Conservation (phyloP, 1,140 invertebrate genomes). For the Atta texana region DNA sequence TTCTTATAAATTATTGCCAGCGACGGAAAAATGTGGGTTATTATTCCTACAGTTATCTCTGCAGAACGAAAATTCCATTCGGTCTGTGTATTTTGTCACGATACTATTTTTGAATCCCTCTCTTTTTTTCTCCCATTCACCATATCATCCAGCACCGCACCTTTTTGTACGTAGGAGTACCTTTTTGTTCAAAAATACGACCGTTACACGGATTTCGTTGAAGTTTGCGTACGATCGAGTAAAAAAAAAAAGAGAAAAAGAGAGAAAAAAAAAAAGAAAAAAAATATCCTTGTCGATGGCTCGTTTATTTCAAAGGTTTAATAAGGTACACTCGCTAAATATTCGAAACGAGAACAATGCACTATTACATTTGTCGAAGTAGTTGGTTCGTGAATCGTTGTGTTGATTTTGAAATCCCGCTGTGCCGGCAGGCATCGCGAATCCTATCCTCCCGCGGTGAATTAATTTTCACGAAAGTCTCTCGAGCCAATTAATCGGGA, state of each 20-base stretch:
- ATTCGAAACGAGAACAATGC: constrained; percentile 4
- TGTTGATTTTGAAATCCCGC: constrained; percentile 30
- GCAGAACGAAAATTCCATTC: constrained; percentile 15
- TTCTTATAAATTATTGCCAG: constrained; percentile 45
- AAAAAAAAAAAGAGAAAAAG: background rate
- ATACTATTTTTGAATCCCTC: background rate
- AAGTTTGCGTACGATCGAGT: background rate
- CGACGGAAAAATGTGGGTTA: constrained; percentile 29
- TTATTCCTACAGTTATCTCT: background rate
- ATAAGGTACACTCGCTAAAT: constrained; percentile 4
- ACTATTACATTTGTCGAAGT: background rate
- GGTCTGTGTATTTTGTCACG: background rate
- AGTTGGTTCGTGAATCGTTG: background rate
- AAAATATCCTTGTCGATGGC: background rate
- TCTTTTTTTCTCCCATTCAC: background rate
- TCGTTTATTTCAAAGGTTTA: background rate
- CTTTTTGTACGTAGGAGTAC: background rate
- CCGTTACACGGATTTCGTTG: constrained; percentile 11
- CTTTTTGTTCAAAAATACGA: constrained; percentile 4
- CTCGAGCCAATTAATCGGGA: constrained; percentile 49
- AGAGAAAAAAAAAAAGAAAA: background rate
- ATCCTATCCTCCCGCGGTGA: background rate
- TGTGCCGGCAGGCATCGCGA: background rate
- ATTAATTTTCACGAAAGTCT: constrained; percentile 55
- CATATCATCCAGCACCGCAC: background rate